A percentile compares a stretch with the other conserved stretches of the same genome.
Conservation (phyloP, 2,797 vertebrate species). For the Megalops cyprinoides region DNA sequence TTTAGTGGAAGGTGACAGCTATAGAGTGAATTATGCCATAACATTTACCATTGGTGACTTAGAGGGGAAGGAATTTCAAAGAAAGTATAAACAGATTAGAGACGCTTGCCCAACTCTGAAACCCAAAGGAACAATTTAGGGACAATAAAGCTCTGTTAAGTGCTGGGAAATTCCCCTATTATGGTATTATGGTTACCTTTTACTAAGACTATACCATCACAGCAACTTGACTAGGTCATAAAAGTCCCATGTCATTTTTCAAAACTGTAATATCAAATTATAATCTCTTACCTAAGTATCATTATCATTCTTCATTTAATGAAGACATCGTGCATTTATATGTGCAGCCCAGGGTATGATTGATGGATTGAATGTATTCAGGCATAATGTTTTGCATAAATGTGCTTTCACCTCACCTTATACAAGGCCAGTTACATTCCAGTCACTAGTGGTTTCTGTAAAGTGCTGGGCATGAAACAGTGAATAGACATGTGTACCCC, state of each 20-base stretch:
- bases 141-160: slow-evolving; percentile 9
- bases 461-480: background rate
- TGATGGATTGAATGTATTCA: background rate
- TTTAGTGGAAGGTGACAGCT: too few species aligned
- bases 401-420: slow-evolving; percentile 5
- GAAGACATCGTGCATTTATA: too few species aligned
- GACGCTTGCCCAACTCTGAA: background rate
- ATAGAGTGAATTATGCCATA: too few species aligned
- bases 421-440: slow-evolving; percentile 2
- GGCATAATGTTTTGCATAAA: background rate
- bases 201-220: too few species aligned
- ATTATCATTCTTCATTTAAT: too few species aligned
- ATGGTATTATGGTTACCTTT: too few species aligned
- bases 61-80: too few species aligned
- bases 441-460: background rate
- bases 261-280: slow-evolving; percentile 14
- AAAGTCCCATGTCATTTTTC: slow-evolving; percentile 20
- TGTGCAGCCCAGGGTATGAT: background rate
- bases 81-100: background rate
- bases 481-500: too few species aligned
- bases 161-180: slow-evolving; percentile 27
- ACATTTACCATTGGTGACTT: too few species aligned
- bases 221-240: too few species aligned
- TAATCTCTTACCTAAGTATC: slow-evolving; percentile 12
- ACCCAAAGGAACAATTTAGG: slow-evolving; percentile 26